Evolutionary conservation across 2,797 vertebrate genomes (phyloP), one percentile per base, ranked within the genome.

Genomic region (Myripristis murdjan): DNA sequence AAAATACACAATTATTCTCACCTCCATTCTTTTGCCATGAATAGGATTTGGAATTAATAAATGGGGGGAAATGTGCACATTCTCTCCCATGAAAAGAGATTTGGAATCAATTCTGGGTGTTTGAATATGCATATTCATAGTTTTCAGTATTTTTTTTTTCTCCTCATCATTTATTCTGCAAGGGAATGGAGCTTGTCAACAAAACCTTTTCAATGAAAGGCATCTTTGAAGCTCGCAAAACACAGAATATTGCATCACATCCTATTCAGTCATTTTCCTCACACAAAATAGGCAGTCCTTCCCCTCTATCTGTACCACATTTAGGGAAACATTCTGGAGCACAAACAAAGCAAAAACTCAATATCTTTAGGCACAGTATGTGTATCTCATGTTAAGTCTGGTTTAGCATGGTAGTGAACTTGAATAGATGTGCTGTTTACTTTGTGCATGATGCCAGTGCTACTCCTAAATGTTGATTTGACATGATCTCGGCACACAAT

Each of bases 91-190:
- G 89, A 89, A 93, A 93, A 85, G 71, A 75, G 89, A 93, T 92
- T 92, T 90, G 70, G 84, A 90, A 83, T 88, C 82, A 74, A 70
- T 81, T 87, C 82, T 81, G 75, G 47, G 79, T 85, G 70, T 86
- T 82, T 87, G 86, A 92, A 93, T 90, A 90, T 92, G 90, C 90
- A 93, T 92, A 93, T 92, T 93, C 85, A 89, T 88, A 87, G 75
- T 87, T 82, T 73, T 76, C 70, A 64, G 6, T 76, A 37, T 70
- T 77, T 78, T 73, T 79, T 75, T 76, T 61, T 55, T 73, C 23
- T 83, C 81, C 78, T 82, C 70, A 80, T 89, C 79, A 86, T 86
- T 85, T 90, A 87, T 89, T 85, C 68, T 73, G 77, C 35, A 44
- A 82, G 66, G 65, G 62, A 88, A 84, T 64, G 51, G 61, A 81